Percentiles rank a stretch among this genome's conserved stretches.
Conservation (phyloP, 1,140 invertebrate genomes). For the Caenorhabditis latens region DNA sequence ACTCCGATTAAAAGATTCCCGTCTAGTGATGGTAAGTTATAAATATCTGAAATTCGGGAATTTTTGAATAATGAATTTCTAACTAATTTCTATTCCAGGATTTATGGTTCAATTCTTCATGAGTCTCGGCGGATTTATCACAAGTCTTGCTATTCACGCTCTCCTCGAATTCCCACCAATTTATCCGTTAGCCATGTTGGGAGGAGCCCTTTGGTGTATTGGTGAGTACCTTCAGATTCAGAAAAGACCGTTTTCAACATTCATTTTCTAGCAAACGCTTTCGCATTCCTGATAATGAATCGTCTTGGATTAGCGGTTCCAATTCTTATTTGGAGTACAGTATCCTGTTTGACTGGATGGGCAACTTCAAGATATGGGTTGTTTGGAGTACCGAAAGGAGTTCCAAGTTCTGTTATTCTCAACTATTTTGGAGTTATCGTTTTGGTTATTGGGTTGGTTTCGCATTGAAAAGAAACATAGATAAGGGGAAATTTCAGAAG, state of each 20-base stretch:
- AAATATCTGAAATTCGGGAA: neutral
- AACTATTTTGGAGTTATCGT: conserved; percentile 32
- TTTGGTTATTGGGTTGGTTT: conserved; percentile 9
- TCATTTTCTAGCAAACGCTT: conserved; percentile 77
- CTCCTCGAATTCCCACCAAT: conserved; percentile 65
- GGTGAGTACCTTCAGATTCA: conserved; percentile 55
- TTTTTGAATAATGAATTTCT: neutral
- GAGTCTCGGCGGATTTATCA: conserved; percentile 64
- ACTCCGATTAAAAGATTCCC: conserved; percentile 31
- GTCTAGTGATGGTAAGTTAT: conserved; percentile 31
- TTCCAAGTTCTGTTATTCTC: conserved; percentile 44
- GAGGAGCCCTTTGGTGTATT: conserved; percentile 70
- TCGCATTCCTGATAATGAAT: conserved; percentile 79
- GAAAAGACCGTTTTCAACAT: neutral
- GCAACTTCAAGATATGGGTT: conserved; percentile 54
- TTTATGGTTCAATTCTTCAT: conserved; percentile 69
- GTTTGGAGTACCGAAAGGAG: conserved; percentile 34
- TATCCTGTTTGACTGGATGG: conserved; percentile 78
- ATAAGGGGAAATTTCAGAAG: neutral
- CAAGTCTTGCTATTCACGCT: conserved; percentile 64
- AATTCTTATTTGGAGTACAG: conserved; percentile 79
- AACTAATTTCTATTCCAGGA: conserved; percentile 7
- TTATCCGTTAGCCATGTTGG: conserved; percentile 68
- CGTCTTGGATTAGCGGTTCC: conserved; percentile 79
- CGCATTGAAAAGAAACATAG: neutral